Evolutionary conservation across 2,888 invertebrate species (phyloP).

Genomic region (Heliconius aoede): DNA sequence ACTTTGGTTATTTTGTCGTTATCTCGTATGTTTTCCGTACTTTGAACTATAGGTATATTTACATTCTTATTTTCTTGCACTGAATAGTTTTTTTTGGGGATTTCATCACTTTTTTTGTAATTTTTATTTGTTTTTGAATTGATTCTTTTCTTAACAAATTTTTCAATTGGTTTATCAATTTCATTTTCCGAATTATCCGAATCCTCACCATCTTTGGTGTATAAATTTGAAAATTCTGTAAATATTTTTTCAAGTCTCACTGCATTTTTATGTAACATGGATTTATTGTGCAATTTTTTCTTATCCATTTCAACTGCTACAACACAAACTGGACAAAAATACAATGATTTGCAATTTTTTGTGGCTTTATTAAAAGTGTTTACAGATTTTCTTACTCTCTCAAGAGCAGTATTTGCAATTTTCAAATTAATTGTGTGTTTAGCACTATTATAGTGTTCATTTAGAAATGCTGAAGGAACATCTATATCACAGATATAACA

Average conservation of each 20-base stretch:
- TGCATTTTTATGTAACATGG: constrained; percentile 48
- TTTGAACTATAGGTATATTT: neutral
- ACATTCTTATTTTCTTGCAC: neutral
- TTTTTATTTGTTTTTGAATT: neutral
- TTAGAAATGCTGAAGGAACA: constrained; percentile 51
- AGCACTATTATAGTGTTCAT: constrained; percentile 51
- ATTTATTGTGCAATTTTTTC: constrained; percentile 47
- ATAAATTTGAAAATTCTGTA: constrained; percentile 47
- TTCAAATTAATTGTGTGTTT: constrained; percentile 52
- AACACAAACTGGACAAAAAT: constrained; percentile 54
- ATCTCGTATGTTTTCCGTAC: neutral
- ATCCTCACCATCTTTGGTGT: constrained; percentile 16
- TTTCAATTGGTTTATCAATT: neutral
- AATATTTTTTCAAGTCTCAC: constrained; percentile 48
- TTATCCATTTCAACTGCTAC: constrained; percentile 40
- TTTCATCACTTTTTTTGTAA: neutral
- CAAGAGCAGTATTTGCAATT: constrained; percentile 51
- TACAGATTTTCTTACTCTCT: constrained; percentile 50
- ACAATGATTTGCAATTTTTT: constrained; percentile 28
- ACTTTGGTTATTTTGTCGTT: neutral
- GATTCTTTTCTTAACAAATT: neutral
- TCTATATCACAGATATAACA: constrained; percentile 56
- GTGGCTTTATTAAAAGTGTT: neutral
- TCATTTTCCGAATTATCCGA: neutral
- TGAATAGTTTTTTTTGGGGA: neutral